phyloP scores from a whole-genome alignment of 1,140 invertebrate species.

The Drepana arcuata region DNA sequence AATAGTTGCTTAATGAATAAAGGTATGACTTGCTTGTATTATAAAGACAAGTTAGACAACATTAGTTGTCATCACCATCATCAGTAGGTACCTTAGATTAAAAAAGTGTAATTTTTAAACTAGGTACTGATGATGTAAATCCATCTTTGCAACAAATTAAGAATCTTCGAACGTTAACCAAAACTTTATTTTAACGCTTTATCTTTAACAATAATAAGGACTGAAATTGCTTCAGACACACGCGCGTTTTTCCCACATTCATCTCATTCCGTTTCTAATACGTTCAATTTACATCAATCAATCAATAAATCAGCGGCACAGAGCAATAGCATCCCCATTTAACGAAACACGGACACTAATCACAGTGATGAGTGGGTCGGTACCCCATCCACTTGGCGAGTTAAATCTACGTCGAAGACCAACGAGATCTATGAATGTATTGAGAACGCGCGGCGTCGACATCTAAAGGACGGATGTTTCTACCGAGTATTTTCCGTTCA shows the following conservation, averaged over 20 bases:
- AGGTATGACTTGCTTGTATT: too few relatives aligned
- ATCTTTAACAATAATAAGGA: background rate
- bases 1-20: too few relatives aligned
- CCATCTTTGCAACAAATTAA: too few relatives aligned
- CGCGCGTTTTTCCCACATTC: too few relatives aligned
- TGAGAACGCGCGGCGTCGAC: background rate
- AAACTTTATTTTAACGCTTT: background rate
- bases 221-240: background rate
- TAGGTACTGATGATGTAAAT: too few relatives aligned
- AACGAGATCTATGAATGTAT: constrained; percentile 8
- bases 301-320: constrained; percentile 9
- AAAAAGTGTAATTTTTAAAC: too few relatives aligned
- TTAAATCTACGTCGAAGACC: constrained; percentile 23
- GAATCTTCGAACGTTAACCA: background rate
- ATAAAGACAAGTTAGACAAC: too few relatives aligned
- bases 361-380: constrained; percentile 13
- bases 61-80: too few relatives aligned
- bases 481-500: background rate
- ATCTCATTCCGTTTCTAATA: too few relatives aligned
- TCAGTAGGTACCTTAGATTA: too few relatives aligned
- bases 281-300: constrained; percentile 20
- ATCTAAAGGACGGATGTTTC: background rate
- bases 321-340: too few relatives aligned
- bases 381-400: constrained; percentile 10
- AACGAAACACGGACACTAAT: constrained; percentile 20